Evolutionary conservation across 2,797 vertebrate genomes (phyloP), one percentile per base, ranked within the genome.

Genomic region (Hoplostethus mediterraneus): DNA sequence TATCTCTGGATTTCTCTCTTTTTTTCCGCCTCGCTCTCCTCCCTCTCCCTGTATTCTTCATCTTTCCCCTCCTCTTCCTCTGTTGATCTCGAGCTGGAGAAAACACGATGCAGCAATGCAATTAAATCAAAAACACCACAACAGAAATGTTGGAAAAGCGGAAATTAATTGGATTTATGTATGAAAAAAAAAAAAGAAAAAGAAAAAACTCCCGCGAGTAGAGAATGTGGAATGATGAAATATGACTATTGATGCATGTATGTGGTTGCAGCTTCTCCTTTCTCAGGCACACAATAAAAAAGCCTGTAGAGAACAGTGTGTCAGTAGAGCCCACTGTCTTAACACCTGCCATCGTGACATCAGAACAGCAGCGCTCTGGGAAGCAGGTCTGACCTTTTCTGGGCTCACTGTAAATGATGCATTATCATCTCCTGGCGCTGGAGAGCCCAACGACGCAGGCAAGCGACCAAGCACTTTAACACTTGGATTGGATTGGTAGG

Each of bases 301-400:
- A 57, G 30, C 14, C 16, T 47, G 51, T 30, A 58, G 4, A 42
- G 81, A 81, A 49, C 63, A 64, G 56, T 21, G 72, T 81, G 83
- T 81, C 84, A 82, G 81, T 87, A 73, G 49, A 86, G 81, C 64
- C 81, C 70, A 67, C 79, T 60, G 82, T 84, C 83, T 91, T 77
- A 80, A 89, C 89, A 90, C 86, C 92, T 92, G 92, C 89, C 90
- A 81, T 83, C 73, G 59, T 85, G 82, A 74, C 87, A 90, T 87
- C 89, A 88, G 87, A 90, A 77, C 79, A 73, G 77, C 84, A 68
- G 82, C 89, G 11, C 91, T 71, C 84, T 84, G 84, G 90, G 92
- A 90, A 87, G 89, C 90, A 84, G 79, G 58, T 73, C 72, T 94
- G 92, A 94, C 94, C 93, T 95, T 94, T 94, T 65, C 75, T 40